Conservation (phyloP, 2,888 invertebrate species). For the Rhabditoides inermis region DNA sequence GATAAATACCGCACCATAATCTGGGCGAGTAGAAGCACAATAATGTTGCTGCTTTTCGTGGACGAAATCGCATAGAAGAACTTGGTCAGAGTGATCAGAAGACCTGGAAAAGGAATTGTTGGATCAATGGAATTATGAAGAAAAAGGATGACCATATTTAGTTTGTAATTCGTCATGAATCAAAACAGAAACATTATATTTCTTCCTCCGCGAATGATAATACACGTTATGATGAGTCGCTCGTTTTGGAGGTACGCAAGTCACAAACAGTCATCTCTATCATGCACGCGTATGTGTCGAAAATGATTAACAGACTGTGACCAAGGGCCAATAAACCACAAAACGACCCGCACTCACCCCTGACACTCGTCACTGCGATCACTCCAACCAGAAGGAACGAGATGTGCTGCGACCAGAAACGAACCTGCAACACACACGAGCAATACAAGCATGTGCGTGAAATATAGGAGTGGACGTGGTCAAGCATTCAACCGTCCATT, state of each 20-base stretch:
- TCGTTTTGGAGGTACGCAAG: no score
- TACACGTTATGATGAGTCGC: no score
- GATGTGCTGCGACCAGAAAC: conserved; percentile 97
- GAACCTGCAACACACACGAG: conserved; percentile 59
- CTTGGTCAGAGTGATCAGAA: conserved; percentile 92
- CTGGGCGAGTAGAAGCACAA: conserved; percentile 88
- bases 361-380: conserved; percentile 91
- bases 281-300: no score
- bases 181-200: no score
- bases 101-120: conserved; percentile 56
- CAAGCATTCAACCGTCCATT: neutral
- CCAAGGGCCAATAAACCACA: neutral
- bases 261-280: no score
- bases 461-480: neutral
- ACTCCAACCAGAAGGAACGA: conserved; percentile 93
- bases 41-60: conserved; percentile 93
- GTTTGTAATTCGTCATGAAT: no score
- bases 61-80: conserved; percentile 99
- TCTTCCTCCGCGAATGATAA: no score
- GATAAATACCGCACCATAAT: conserved; percentile 82
- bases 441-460: no score
- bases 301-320: neutral
- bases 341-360: no score
- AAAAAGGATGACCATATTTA: no score
- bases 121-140: no score